Conservation (phyloP, 64 coral and sea anemone species). For the Montipora efflorescens region DNA sequence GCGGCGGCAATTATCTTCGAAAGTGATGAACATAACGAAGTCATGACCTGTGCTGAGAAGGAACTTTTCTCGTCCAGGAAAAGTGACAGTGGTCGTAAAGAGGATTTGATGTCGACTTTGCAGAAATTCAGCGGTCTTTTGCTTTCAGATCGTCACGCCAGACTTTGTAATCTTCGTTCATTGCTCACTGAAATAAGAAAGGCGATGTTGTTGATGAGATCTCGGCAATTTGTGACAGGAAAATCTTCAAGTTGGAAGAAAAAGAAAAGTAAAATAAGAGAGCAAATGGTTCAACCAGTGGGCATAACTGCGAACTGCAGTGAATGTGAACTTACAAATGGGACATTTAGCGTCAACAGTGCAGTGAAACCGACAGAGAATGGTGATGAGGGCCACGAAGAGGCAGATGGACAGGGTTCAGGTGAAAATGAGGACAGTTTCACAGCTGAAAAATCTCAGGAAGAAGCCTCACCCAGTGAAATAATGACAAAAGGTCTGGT, state of each 20-base stretch:
- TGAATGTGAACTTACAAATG: background rate
- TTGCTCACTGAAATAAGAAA: conserved; percentile 35
- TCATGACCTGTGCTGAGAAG: background rate
- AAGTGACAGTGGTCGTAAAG: background rate
- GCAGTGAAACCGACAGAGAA: background rate
- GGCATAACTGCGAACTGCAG: background rate
- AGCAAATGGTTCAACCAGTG: background rate
- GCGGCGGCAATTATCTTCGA: background rate
- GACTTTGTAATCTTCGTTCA: background rate
- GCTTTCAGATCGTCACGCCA: conserved; percentile 20
- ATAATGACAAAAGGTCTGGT: background rate
- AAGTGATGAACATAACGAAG: background rate
- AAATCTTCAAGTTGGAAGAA: conserved; percentile 12
- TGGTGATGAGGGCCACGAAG: background rate
- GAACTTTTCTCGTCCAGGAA: background rate
- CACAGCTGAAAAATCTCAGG: background rate
- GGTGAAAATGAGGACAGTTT: background rate
- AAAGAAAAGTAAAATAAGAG: conserved; percentile 4
- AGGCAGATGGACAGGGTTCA: background rate
- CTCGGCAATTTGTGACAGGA: background rate
- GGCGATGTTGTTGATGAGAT: conserved; percentile 25
- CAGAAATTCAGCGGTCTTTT: background rate
- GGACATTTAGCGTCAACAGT: background rate
- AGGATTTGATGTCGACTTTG: conserved; percentile 19
- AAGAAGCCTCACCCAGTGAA: background rate